These are phyloP conservation scores for Ferdinandea cuprea DNA, from an alignment of 2,888 invertebrate species.

Conservation along the genomic window DNA sequence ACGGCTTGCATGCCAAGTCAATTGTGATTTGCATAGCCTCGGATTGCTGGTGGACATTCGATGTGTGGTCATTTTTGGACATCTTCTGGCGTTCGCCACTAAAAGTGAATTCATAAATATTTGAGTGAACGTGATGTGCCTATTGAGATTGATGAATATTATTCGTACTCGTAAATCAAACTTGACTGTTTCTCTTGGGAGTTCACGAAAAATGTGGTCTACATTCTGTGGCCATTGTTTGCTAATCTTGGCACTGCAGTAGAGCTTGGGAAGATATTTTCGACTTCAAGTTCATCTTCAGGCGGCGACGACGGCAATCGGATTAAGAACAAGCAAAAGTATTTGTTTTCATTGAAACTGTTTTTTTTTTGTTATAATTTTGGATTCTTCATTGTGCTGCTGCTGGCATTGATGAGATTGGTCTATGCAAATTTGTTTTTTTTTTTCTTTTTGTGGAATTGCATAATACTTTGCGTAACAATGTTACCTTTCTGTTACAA, in stretches of 20 bases:
- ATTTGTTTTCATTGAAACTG: constrained; percentile 4
- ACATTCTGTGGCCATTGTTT: constrained; percentile 25
- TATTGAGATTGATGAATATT: constrained; percentile 17
- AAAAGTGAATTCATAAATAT: constrained; percentile 39
- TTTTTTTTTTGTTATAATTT: not conserved
- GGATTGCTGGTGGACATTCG: constrained; percentile 1
- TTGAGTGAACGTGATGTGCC: constrained; percentile 51
- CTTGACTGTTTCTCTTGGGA: not conserved
- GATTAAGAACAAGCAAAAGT: constrained; percentile 32
- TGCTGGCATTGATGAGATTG: not conserved
- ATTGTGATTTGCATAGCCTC: constrained; percentile 41
- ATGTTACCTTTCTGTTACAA: constrained; percentile 1
- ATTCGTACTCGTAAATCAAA: too few relatives aligned
- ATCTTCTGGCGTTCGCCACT: constrained; percentile 47
- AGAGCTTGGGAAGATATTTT: constrained; percentile 1
- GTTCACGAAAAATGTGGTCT: not conserved
- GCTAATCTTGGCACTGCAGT: not conserved
- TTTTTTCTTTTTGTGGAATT: not conserved
- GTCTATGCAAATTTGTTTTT: constrained; percentile 17
- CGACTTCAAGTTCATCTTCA: constrained; percentile 31
- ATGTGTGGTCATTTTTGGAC: constrained; percentile 67
- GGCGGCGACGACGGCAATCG: constrained; percentile 1
- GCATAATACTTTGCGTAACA: not conserved
- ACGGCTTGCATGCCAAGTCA: constrained; percentile 46
- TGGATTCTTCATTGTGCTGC: constrained; percentile 15